Percentiles rank a stretch among this genome's conserved stretches.
phyloP scores from a whole-genome alignment of 1,140 invertebrate genomes.

The Goniozus legneri region DNA sequence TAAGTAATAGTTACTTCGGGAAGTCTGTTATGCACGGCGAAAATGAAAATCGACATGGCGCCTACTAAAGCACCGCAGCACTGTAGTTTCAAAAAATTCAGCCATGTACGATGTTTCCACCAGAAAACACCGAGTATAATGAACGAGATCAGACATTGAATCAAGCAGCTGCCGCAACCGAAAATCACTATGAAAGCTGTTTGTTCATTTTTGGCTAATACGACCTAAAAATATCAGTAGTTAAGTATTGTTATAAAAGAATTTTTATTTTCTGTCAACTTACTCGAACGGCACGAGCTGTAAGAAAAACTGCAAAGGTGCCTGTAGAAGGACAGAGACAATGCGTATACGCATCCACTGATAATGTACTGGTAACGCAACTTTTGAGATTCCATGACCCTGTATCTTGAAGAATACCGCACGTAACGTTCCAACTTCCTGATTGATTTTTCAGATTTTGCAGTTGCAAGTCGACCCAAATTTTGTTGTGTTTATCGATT shows the following conservation, averaged over 20 bases:
- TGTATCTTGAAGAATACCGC: slow-evolving; percentile 47
- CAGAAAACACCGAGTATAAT: slow-evolving; percentile 59
- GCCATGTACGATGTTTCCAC: slow-evolving; percentile 60
- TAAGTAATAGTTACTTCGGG: slow-evolving; percentile 50
- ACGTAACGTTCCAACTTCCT: slow-evolving; percentile 53
- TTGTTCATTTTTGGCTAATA: slow-evolving; percentile 29
- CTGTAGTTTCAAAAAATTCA: slow-evolving; percentile 67
- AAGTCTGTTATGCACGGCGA: slow-evolving; percentile 57
- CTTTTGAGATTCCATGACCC: slow-evolving; percentile 55
- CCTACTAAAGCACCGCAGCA: slow-evolving; percentile 60
- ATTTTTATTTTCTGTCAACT: slow-evolving; percentile 19
- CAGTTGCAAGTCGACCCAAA: slow-evolving; percentile 47
- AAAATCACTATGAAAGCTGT: slow-evolving; percentile 56
- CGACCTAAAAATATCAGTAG: slow-evolving; percentile 30
- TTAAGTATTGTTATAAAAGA: not conserved
- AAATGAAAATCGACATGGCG: slow-evolving; percentile 63
- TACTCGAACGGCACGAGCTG: slow-evolving; percentile 56
- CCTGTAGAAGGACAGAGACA: slow-evolving; percentile 60
- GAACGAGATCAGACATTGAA: slow-evolving; percentile 58
- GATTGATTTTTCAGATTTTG: slow-evolving; percentile 40
- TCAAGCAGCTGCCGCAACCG: slow-evolving; percentile 60
- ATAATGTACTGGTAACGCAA: slow-evolving; percentile 54
- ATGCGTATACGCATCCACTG: slow-evolving; percentile 50
- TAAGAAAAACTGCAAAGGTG: slow-evolving; percentile 60
- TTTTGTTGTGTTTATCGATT: slow-evolving; percentile 30